A percentile compares a stretch with the other conserved stretches of the same genome.
Evolutionary conservation across 2,888 invertebrate genomes (phyloP).

Genomic region (Ephialtes manifestator): DNA sequence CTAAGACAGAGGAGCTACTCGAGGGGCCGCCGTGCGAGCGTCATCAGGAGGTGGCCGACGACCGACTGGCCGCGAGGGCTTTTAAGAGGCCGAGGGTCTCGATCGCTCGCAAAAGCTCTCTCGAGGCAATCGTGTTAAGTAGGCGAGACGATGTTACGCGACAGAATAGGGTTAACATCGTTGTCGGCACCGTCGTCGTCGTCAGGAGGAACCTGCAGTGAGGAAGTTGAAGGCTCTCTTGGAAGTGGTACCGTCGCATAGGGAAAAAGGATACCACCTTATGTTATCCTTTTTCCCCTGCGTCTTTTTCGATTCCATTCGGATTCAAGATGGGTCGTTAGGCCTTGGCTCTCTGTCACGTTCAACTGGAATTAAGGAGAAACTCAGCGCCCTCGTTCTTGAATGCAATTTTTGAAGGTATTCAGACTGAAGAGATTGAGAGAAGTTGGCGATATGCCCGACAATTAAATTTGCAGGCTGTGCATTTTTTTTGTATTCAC

Average conservation of each 20-base stretch:
- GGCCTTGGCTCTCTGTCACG: neutral
- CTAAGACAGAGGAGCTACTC: slow-evolving; percentile 25
- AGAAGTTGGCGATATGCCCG: neutral
- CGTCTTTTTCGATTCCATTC: neutral
- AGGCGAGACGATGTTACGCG: slow-evolving; percentile 70
- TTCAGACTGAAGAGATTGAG: neutral
- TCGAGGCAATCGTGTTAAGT: slow-evolving; percentile 74
- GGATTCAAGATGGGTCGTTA: neutral
- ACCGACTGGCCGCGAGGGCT: slow-evolving; percentile 44
- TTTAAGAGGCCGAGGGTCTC: slow-evolving; percentile 42
- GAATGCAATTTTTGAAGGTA: neutral
- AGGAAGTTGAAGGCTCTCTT: slow-evolving; percentile 15
- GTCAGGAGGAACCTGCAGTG: slow-evolving; percentile 19
- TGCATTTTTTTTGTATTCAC: too few relatives aligned
- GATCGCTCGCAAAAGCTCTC: slow-evolving; percentile 39
- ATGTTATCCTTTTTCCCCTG: neutral
- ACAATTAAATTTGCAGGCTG: neutral
- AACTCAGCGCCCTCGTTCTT: neutral
- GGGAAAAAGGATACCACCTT: neutral
- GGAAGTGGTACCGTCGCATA: neutral
- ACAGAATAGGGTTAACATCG: slow-evolving; percentile 71
- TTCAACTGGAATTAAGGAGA: slow-evolving; percentile 2
- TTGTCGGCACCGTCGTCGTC: slow-evolving; percentile 30
- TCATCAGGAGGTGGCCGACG: slow-evolving; percentile 60
- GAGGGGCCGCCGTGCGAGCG: slow-evolving; percentile 28